Evolutionary conservation across 1,140 invertebrate genomes (phyloP), one percentile per base, ranked within the genome.

Genomic region (Drosophila nebulosa): DNA sequence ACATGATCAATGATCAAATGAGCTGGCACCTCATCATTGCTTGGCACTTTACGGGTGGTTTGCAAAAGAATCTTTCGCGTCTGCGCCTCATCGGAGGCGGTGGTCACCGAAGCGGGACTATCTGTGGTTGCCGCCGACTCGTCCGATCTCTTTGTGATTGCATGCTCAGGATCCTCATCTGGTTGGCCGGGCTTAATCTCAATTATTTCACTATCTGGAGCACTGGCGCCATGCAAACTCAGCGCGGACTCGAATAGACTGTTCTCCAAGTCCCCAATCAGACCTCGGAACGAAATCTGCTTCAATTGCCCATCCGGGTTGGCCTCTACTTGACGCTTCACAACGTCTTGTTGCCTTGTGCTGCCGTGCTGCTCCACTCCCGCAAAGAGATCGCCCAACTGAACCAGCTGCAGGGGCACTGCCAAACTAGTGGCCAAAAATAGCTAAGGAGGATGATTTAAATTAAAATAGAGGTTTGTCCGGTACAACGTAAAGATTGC

Each of bases 1-100:
- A 90, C 79, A 56, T 60, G 89, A 69, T 90, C 89, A 53, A 90
- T 90, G 32, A 90, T 68, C 32, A 90, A 56, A 60, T 90, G 89
- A 2, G 89, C 78, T 3, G 89, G 89, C 1, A 24, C 63, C 3
- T 73, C 64, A 3, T 80, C 78, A 35, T 69, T 74, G 3, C 62
- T 46, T 6, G 84, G 78, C 59, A 83, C 73, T 51, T 86, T 90
- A 56, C 69, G 78, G 14, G 89, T 90, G 14, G 84, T 90, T 46
- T 89, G 89, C 24, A 90, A 7, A 10, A 90, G 42, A 22, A 90
- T 75, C 50, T 80, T 85, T 12, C 78, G 66, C 6, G 80, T 52
- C 61, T 66, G 6, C 3, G 58, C 50, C 5, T 83, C 74, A 2
- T 71, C 81, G 0, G 53, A 3, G 0, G 57, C 9, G 0, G 32